Percentiles rank a stretch among this genome's conserved stretches.
Conservation (phyloP, 1,140 invertebrate genomes). For the Leptopilina boulardi region DNA sequence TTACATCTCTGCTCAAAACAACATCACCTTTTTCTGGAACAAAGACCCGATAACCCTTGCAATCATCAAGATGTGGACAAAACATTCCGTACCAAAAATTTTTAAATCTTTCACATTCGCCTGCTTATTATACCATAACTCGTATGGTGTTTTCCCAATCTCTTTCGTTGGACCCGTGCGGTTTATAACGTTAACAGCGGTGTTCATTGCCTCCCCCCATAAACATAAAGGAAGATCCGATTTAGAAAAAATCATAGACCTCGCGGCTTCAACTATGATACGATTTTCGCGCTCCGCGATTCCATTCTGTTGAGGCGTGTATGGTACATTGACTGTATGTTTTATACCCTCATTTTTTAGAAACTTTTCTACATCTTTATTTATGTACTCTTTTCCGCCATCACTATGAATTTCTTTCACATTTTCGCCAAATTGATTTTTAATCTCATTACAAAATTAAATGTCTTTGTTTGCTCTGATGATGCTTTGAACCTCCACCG, state of each 20-base stretch:
- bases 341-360: neutral
- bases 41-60: neutral
- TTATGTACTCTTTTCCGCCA: too few relatives aligned
- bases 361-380: neutral
- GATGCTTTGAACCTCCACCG: too few relatives aligned
- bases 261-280: slow-evolving; percentile 10
- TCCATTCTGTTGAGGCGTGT: slow-evolving; percentile 19
- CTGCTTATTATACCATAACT: slow-evolving; percentile 5
- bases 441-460: neutral
- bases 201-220: slow-evolving; percentile 9
- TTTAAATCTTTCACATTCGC: neutral
- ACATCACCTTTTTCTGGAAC: neutral
- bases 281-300: neutral
- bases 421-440: neutral
- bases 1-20: slow-evolving; percentile 8
- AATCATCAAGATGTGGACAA: neutral
- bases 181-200: neutral
- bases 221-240: neutral
- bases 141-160: neutral
- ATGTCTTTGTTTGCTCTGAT: too few relatives aligned
- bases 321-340: neutral
- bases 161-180: slow-evolving; percentile 23
- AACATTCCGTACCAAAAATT: too few relatives aligned
- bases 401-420: too few relatives aligned
- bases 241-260: slow-evolving; percentile 3